These are phyloP conservation scores for Lacanobia oleracea DNA, from an alignment of 2,888 invertebrate genomes.

Conservation along the genomic window DNA sequence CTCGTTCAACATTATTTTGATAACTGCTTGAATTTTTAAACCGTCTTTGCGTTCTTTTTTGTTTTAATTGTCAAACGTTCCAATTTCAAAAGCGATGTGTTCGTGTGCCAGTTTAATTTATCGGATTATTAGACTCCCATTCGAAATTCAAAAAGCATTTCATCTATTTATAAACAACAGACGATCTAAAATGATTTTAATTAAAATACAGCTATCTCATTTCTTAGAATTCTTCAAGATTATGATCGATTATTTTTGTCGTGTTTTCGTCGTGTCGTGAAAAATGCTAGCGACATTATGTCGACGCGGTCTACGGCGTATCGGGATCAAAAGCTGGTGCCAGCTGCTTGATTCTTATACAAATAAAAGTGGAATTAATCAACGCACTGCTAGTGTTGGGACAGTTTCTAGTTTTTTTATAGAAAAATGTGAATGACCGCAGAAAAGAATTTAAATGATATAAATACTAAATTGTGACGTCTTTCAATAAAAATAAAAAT, in stretches of 20 bases:
- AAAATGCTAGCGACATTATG: slow-evolving; percentile 85
- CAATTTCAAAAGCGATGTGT: slow-evolving; percentile 51
- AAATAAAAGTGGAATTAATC: slow-evolving; percentile 90
- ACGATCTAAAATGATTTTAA: slow-evolving; percentile 67
- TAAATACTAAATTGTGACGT: neutral
- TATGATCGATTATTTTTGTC: slow-evolving; percentile 88
- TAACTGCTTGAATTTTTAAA: slow-evolving; percentile 49
- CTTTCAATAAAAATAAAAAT: neutral
- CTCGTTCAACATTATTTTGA: slow-evolving; percentile 53
- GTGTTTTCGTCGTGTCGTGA: slow-evolving; percentile 83
- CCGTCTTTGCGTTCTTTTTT: slow-evolving; percentile 16
- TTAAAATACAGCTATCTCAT: slow-evolving; percentile 76
- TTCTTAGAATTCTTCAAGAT: slow-evolving; percentile 82
- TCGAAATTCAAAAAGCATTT: slow-evolving; percentile 52
- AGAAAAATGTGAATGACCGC: slow-evolving; percentile 31
- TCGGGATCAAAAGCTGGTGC: slow-evolving; percentile 87
- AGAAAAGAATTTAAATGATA: slow-evolving; percentile 1
- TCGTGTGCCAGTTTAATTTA: slow-evolving; percentile 59
- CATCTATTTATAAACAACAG: slow-evolving; percentile 58
- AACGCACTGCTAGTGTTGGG: slow-evolving; percentile 82
- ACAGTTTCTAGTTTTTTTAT: slow-evolving; percentile 52
- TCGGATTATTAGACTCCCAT: slow-evolving; percentile 58
- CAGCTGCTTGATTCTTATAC: slow-evolving; percentile 87
- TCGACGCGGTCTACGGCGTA: slow-evolving; percentile 83
- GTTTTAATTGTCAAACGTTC: slow-evolving; percentile 41